phyloP scores from a whole-genome alignment of 2,797 vertebrate species.

The Hydrocynus forskahlii region DNA sequence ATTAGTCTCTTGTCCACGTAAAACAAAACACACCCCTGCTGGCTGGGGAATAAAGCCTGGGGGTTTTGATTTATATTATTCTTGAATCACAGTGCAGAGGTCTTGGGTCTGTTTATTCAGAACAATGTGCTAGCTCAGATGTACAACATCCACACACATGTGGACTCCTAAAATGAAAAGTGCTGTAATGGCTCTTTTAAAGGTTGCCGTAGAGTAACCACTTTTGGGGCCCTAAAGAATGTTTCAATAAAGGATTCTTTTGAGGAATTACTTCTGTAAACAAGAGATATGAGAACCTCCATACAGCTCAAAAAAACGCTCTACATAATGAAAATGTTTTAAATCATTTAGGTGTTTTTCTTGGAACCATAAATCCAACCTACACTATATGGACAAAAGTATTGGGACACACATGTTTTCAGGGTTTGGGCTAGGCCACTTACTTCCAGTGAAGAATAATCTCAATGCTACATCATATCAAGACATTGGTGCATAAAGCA shows the following conservation, averaged over 20 bases:
- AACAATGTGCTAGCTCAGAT: conserved; percentile 26
- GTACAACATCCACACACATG: conserved; percentile 1
- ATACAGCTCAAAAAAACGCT: too few relatives aligned
- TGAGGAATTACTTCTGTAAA: background rate
- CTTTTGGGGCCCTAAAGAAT: background rate
- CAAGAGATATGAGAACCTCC: too few relatives aligned
- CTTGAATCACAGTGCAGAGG: conserved; percentile 34
- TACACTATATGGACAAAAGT: too few relatives aligned
- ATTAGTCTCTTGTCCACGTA: conserved; percentile 36
- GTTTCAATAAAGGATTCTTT: background rate
- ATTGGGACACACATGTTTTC: too few relatives aligned
- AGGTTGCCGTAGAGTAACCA: background rate
- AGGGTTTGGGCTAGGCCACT: too few relatives aligned
- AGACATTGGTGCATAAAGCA: too few relatives aligned
- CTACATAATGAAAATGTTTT: too few relatives aligned
- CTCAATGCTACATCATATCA: too few relatives aligned
- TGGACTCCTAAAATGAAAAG: background rate
- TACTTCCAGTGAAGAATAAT: too few relatives aligned
- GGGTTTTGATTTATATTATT: conserved; percentile 37
- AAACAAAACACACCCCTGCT: conserved; percentile 33
- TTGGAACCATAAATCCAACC: too few relatives aligned
- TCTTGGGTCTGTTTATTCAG: conserved; percentile 35
- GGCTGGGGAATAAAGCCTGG: conserved; percentile 37
- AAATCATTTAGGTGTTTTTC: too few relatives aligned
- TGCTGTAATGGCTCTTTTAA: background rate